Evolutionary conservation across 2,113 vertebrate species (phyloP), one percentile per base, ranked within the genome.

Genomic region (Podarcis muralis): DNA sequence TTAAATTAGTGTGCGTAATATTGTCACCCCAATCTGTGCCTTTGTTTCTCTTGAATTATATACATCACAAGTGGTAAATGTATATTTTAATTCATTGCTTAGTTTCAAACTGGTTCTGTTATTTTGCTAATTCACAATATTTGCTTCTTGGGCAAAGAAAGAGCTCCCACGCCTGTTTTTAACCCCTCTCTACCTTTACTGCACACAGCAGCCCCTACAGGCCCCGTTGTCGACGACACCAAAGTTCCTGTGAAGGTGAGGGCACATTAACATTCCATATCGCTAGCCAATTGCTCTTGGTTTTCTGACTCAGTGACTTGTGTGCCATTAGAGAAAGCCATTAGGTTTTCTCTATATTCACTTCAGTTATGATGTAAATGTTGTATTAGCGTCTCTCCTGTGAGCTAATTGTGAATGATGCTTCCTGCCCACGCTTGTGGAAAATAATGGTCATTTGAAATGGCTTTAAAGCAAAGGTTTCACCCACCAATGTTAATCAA

Each of bases 231-330:
- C 6, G 96, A 96, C 0, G 95, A 93, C 74, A 96, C 94, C 1
- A 96, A 92, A 89, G 92, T 87, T 15, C 90, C 94, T 27, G 88
- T 95, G 86, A 96, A 95, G 96, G 97, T 98, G 91, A 95, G 91
- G 3, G 78, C 40, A 1, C 30, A 25, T 43, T 76, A 1, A 75
- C 74, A 65, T 87, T 66, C 12, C 11, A 2, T 35, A 27, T 43
- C 30, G 5, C 23, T 85, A 83, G 87, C 81, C 37, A 74, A 5
- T 66, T 27, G 5, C 22, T 53, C 90, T 23, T 86, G 82, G 2
- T 25, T 84, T 91, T 43, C n/a, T n/a, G 53, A 35, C 2, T 90
- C 69, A 84, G 25, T 85, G 53, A 5, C 15, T 43, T 66, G 79
- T 25, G 59, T 20, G 18, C 59, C 59, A 62, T 62, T 62, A 2